Evolutionary conservation across 2,888 invertebrate genomes (phyloP).

Genomic region (Crossocerus cetratus): DNA sequence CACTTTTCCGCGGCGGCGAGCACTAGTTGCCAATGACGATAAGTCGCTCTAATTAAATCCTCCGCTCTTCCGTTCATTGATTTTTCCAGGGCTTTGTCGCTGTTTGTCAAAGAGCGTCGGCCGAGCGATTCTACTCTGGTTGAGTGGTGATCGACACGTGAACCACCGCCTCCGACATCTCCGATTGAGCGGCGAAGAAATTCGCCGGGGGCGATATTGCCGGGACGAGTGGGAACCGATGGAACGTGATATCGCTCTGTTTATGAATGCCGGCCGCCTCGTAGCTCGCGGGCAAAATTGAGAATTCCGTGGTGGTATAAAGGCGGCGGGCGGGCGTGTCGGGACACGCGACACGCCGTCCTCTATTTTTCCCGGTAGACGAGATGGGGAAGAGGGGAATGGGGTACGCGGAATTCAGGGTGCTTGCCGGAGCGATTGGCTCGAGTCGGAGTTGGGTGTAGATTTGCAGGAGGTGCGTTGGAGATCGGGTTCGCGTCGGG

Average conservation of each 20-base stretch:
- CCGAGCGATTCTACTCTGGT: too few species aligned
- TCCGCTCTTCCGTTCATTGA: slow-evolving; percentile 30
- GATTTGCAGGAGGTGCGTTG: neutral
- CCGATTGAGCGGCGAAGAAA: slow-evolving; percentile 21
- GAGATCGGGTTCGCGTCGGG: neutral
- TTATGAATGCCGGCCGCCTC: slow-evolving; percentile 42
- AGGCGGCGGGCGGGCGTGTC: slow-evolving; percentile 34
- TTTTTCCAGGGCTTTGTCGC: slow-evolving; percentile 2
- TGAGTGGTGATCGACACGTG: too few species aligned
- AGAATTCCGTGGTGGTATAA: slow-evolving; percentile 39
- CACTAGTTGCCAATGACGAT: slow-evolving; percentile 41
- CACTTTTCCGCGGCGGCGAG: slow-evolving; percentile 22
- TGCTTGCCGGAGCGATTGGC: neutral
- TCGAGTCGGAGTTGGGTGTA: neutral
- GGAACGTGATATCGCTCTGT: slow-evolving; percentile 51
- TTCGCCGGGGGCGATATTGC: slow-evolving; percentile 1
- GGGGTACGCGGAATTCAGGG: neutral
- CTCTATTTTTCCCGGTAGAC: slow-evolving; percentile 19
- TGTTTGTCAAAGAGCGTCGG: neutral
- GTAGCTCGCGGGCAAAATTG: slow-evolving; percentile 40
- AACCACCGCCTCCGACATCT: neutral
- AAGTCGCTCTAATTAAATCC: slow-evolving; percentile 63
- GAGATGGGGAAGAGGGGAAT: slow-evolving; percentile 27
- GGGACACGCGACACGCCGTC: slow-evolving; percentile 28
- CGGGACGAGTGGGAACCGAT: neutral